A percentile compares a stretch with the other conserved stretches of the same genome.
Conservation (phyloP, 2,888 invertebrate genomes). For the Podabrus alpinus region DNA sequence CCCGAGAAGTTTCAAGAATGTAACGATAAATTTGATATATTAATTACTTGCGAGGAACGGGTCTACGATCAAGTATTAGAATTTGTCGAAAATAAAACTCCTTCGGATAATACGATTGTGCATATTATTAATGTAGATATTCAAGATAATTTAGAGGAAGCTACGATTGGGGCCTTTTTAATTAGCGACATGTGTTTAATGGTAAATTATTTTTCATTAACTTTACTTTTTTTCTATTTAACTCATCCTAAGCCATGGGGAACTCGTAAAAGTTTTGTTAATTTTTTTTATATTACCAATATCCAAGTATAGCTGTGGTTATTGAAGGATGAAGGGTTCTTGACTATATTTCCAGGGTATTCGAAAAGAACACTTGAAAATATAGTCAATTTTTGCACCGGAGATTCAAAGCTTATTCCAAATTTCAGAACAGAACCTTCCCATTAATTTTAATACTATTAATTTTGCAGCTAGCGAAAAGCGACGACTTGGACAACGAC, state of each 20-base stretch:
- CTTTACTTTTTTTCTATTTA: not conserved
- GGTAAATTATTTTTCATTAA: constrained; percentile 58
- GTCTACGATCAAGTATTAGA: constrained; percentile 98
- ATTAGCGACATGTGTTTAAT: constrained; percentile 94
- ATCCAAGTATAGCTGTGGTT: too few species aligned
- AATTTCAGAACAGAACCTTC: not conserved
- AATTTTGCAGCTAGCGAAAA: constrained; percentile 74
- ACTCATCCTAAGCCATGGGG: too few species aligned
- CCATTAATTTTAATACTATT: not conserved
- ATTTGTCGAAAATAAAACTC: constrained; percentile 83
- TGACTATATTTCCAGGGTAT: too few species aligned
- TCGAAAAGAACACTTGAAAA: too few species aligned
- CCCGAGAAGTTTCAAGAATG: constrained; percentile 95
- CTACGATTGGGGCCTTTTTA: constrained; percentile 96
- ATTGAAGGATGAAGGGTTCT: not conserved
- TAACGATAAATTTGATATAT: constrained; percentile 89
- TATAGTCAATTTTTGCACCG: too few species aligned
- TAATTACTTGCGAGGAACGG: constrained; percentile 96
- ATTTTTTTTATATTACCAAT: too few species aligned
- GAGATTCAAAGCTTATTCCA: not conserved
- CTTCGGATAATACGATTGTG: constrained; percentile 82
- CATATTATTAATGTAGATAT: constrained; percentile 99
- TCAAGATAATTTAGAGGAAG: constrained; percentile 99
- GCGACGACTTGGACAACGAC: constrained; percentile 94
- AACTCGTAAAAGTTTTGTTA: too few species aligned